Conservation (phyloP, 2,113 vertebrate species). For the Mormyrus iriodes region DNA sequence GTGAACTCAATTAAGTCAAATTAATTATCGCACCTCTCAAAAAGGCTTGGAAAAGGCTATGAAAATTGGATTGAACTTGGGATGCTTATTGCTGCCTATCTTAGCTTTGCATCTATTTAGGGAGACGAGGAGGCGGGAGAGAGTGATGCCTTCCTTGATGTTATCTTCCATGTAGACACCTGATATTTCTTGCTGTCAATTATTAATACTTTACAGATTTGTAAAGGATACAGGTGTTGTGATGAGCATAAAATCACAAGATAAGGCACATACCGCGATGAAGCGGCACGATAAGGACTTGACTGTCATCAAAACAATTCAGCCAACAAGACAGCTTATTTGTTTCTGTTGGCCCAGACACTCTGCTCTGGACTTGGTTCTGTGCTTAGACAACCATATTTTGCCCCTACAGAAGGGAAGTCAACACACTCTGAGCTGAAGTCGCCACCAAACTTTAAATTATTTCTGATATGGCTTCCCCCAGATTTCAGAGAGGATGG, state of each 20-base stretch:
- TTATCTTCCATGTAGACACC: slow-evolving; percentile 1
- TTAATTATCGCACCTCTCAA: not conserved
- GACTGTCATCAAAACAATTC: not conserved
- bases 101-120: not conserved
- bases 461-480: not conserved
- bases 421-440: not conserved
- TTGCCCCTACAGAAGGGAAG: not conserved
- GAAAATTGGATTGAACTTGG: not conserved
- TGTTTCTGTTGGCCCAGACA: not conserved
- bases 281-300: not conserved
- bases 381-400: not conserved
- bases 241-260: not conserved
- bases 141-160: not conserved
- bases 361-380: not conserved
- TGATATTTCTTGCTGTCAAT: not conserved
- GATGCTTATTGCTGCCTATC: not conserved
- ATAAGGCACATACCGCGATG: not conserved
- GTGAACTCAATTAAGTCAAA: not conserved
- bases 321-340: not conserved
- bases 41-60: not conserved
- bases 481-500: not conserved
- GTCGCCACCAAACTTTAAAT: not conserved
- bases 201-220: not conserved
- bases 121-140: not conserved
- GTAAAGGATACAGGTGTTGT: not conserved